phyloP scores from a whole-genome alignment of 2,797 vertebrate species.

The Sebastes vulpes region DNA sequence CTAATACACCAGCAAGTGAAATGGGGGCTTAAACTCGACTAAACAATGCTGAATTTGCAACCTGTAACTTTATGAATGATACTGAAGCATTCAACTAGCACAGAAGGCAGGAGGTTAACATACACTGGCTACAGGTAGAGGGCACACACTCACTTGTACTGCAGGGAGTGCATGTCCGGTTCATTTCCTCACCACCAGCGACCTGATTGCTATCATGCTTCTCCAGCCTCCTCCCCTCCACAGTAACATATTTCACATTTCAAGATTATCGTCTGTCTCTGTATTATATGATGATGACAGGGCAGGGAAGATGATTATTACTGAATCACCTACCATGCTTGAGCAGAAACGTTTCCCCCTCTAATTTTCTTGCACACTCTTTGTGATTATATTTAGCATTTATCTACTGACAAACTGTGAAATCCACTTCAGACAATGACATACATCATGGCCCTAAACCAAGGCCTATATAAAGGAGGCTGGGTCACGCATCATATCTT shows the following conservation, averaged over 20 bases:
- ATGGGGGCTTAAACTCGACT: background rate
- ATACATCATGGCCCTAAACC: background rate
- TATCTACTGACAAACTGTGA: conserved; percentile 8
- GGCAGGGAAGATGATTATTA: no score
- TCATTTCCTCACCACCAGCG: background rate
- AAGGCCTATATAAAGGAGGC: no score
- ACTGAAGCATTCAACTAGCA: background rate
- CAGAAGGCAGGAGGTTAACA: background rate
- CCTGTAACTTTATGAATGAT: background rate
- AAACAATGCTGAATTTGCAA: background rate
- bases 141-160: background rate
- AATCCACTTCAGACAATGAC: conserved; percentile 19
- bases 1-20: background rate
- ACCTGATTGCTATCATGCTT: background rate
- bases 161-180: background rate
- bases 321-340: background rate
- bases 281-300: background rate
- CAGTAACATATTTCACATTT: background rate
- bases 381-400: conserved; percentile 5
- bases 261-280: background rate
- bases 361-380: background rate
- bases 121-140: background rate
- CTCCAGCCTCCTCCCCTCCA: background rate
- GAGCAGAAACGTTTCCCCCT: background rate
- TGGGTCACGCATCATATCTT: no score